Base-by-base conservation (phyloP, 1,140 invertebrate species). In the Drosophila novamexicana region DNA sequence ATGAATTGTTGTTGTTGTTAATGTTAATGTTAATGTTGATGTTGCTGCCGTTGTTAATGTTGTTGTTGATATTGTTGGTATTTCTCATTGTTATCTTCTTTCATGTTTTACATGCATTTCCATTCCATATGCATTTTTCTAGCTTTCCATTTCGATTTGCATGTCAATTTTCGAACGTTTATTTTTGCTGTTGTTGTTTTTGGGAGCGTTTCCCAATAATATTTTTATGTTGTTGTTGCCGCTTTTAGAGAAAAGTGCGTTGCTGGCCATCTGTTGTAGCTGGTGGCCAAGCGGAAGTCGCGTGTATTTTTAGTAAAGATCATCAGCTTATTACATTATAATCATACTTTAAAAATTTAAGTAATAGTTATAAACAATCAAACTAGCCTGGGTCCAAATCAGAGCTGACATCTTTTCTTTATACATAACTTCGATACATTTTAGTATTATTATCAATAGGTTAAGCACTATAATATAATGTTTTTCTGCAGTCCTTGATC, bases 31-130 rank as follows among this genome's bases (percentile, higher is more conserved):
- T 50, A 12, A 22, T 50, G 45, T 22, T 54, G 22, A 22, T 66
- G 44, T 57, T 56, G 50, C 10, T 39, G 53, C 18, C 12, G 50
- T 16, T 52, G 50, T 42, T 54, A 32, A 32, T 58, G 37, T 40
- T 44, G 10, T 16, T 62, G 34, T 54, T 53, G 37, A 7, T 54
- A 40, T 37, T 54, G 37, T 64, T 54, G 37, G 9, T 32, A 34
- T 36, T 32, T 53, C 22, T 44, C 45, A 42, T 56, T 66, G 44
- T 59, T 47, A 34, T 59, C 49, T 70, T 58, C 18, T 37, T 53
- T 63, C 67, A 63, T 70, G 67, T 70, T 34, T 45, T 47, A 56
- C 44, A 59, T 39, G 64, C 44, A 59, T 59, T 67, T 59, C 40
- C 42, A 59, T 59, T 59, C 14, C 36, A 54, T 47, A 40, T 50